phyloP scores from a whole-genome alignment of 2,888 invertebrate genomes.

The Periphyllus acericola region DNA sequence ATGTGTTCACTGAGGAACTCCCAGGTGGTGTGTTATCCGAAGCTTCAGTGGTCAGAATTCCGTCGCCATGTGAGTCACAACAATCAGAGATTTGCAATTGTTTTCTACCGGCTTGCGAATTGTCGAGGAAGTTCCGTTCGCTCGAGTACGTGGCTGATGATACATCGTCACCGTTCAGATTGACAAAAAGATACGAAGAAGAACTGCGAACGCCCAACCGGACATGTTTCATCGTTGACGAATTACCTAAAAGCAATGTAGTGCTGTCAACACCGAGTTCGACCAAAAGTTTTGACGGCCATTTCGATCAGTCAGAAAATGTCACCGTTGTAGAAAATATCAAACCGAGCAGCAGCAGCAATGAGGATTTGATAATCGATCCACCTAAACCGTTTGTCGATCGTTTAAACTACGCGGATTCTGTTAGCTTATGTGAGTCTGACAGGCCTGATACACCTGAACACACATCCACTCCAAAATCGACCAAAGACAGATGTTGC shows the following conservation, averaged over 20 bases:
- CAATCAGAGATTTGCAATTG: slow-evolving; percentile 13
- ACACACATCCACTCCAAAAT: slow-evolving; percentile 61
- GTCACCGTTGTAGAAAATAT: slow-evolving; percentile 51
- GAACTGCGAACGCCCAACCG: slow-evolving; percentile 51
- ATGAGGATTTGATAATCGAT: slow-evolving; percentile 40
- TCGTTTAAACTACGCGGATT: neutral
- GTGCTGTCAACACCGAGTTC: slow-evolving; percentile 43
- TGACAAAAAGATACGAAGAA: neutral
- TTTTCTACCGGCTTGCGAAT: slow-evolving; percentile 54
- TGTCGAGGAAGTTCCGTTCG: slow-evolving; percentile 50
- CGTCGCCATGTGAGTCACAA: neutral
- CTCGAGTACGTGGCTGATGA: neutral
- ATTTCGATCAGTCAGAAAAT: slow-evolving; percentile 55
- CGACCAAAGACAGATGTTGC: slow-evolving; percentile 42
- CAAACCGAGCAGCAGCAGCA: neutral
- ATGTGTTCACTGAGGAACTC: slow-evolving; percentile 6
- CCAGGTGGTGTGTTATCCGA: neutral
- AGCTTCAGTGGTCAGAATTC: neutral
- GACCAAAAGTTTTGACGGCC: slow-evolving; percentile 45
- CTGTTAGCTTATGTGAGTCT: neutral
- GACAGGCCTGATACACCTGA: slow-evolving; percentile 30
- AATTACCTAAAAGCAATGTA: slow-evolving; percentile 60
- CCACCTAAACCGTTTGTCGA: slow-evolving; percentile 53
- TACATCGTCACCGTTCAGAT: neutral
- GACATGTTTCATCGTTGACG: slow-evolving; percentile 63